Conservation (phyloP, 1,140 invertebrate genomes). For the Polypedilum vanderplanki region DNA sequence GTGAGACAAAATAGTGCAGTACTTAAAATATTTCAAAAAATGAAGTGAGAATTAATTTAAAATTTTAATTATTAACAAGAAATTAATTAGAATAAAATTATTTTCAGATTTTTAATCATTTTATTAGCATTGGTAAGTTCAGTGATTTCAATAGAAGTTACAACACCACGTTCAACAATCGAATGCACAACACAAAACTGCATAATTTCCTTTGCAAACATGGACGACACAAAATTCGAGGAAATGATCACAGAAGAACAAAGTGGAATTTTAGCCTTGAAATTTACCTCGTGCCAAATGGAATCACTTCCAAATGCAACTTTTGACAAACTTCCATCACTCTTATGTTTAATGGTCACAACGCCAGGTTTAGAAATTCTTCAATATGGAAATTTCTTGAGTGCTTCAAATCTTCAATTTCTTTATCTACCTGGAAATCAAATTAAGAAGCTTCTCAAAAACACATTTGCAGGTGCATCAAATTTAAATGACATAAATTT, state of each 20-base stretch:
- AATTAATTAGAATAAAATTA: background rate
- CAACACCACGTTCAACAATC: background rate
- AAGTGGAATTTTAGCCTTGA: conserved; percentile 24
- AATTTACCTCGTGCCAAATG: conserved; percentile 17
- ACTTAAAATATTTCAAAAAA: conserved; percentile 3
- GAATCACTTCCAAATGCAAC: background rate
- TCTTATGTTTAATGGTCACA: background rate
- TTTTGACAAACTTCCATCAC: conserved; percentile 20
- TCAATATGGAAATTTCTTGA: background rate
- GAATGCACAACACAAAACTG: conserved; percentile 15
- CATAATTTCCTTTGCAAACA: conserved; percentile 23
- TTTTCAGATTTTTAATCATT: background rate
- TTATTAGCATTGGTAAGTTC: background rate
- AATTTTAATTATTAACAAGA: background rate
- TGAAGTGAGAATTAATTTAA: conserved; percentile 11
- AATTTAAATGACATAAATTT: conserved; percentile 22
- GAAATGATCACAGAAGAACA: background rate
- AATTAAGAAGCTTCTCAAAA: background rate
- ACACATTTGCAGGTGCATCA: background rate
- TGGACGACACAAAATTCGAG: background rate
- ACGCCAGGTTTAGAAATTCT: background rate
- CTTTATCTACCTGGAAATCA: background rate
- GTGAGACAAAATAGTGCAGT: background rate
- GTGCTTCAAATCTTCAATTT: conserved; percentile 4
- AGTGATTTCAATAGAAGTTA: background rate